phyloP scores from a whole-genome alignment of 1,140 invertebrate genomes.

The Eumaeus atala region DNA sequence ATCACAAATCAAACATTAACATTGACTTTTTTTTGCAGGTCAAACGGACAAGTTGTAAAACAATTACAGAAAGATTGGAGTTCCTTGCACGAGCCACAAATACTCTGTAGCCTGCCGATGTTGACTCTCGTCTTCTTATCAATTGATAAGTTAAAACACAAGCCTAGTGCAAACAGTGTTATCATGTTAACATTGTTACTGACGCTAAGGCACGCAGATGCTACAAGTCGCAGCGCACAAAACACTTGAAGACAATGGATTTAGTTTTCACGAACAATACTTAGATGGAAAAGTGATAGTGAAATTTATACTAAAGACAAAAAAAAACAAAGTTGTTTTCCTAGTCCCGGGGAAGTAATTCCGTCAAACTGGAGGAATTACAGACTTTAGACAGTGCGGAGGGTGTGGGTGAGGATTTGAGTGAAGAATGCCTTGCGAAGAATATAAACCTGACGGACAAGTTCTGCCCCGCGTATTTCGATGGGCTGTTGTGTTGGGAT shows the following conservation, averaged over 20 bases:
- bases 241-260: constrained; percentile 31
- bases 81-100: constrained; percentile 64
- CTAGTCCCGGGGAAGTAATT: constrained; percentile 29
- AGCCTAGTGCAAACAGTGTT: constrained; percentile 64
- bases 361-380: constrained; percentile 66
- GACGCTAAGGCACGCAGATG: constrained; percentile 47
- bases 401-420: constrained; percentile 45
- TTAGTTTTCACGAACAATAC: constrained; percentile 4
- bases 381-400: constrained; percentile 51
- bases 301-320: constrained; percentile 36
- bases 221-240: constrained; percentile 36
- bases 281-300: constrained; percentile 36
- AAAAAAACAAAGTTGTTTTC: constrained; percentile 51
- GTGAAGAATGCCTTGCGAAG: constrained; percentile 46
- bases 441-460: constrained; percentile 46
- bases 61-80: constrained; percentile 53
- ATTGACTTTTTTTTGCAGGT: constrained; percentile 46
- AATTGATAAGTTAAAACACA: constrained; percentile 71
- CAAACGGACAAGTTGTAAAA: constrained; percentile 37
- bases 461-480: constrained; percentile 78
- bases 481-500: constrained; percentile 87
- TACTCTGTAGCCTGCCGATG: constrained; percentile 64
- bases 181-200: constrained; percentile 65
- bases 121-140: constrained; percentile 63
- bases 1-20: constrained; percentile 19